A percentile compares a stretch with the other conserved stretches of the same genome.
Conservation (phyloP, 2,888 invertebrate genomes). For the Scaptodrosophila latifasciaeformis region DNA sequence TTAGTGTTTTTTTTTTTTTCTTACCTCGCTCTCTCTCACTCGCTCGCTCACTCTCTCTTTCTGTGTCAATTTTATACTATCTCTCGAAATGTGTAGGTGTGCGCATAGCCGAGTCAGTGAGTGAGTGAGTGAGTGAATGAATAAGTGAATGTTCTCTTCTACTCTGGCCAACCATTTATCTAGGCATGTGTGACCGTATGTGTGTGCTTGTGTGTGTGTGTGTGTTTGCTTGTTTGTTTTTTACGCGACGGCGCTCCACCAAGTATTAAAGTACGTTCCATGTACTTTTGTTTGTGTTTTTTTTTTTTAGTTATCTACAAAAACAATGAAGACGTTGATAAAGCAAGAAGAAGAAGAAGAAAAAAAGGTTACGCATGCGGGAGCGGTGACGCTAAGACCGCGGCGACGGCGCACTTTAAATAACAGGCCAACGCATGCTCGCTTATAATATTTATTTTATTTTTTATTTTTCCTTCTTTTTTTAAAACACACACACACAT, state of each 20-base stretch:
- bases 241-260: no score
- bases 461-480: neutral
- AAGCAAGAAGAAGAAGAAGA: slow-evolving; percentile 10
- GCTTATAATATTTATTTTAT: slow-evolving; percentile 1
- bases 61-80: no score
- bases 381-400: slow-evolving; percentile 18
- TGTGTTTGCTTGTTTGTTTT: slow-evolving; percentile 20
- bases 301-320: no score
- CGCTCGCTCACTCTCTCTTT: neutral
- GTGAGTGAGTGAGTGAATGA: no score
- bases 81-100: no score
- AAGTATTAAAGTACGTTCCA: no score
- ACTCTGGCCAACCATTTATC: neutral
- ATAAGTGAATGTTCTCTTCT: neutral
- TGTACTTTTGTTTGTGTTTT: no score
- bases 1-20: slow-evolving; percentile 24
- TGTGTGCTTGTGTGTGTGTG: neutral
- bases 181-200: neutral
- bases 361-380: slow-evolving; percentile 56
- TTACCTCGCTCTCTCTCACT: slow-evolving; percentile 6
- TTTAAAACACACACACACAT: neutral
- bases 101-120: no score
- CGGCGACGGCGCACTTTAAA: slow-evolving; percentile 45
- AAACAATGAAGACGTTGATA: slow-evolving; percentile 36
- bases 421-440: slow-evolving; percentile 32